Evolutionary conservation across 64 coral and sea anemone species (phyloP).

Genomic region (Stichodactyla helianthus): DNA sequence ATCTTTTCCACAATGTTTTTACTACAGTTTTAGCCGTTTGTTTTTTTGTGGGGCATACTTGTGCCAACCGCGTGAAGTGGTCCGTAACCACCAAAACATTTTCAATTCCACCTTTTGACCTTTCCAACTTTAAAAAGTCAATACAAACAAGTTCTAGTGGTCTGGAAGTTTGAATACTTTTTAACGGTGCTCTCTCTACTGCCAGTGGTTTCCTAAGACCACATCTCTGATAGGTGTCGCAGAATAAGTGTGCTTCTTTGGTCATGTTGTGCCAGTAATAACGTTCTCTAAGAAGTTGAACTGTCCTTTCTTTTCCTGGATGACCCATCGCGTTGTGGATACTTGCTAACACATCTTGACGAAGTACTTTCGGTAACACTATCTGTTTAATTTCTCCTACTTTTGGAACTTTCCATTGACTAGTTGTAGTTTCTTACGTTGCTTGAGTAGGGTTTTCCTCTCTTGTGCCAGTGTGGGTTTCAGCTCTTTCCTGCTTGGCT

Average conservation of each 20-base stretch:
- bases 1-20: conserved; percentile 10
- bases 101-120: conserved; percentile 5
- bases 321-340: background rate
- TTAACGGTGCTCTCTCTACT: background rate
- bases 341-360: background rate
- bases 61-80: background rate
- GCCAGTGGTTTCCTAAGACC: background rate
- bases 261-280: too few relatives aligned
- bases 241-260: background rate
- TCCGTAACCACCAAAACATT: background rate
- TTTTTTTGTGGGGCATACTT: background rate
- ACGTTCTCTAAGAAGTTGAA: background rate
- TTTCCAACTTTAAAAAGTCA: conserved; percentile 4
- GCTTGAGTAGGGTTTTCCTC: background rate
- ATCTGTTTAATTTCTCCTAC: background rate
- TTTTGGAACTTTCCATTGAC: background rate
- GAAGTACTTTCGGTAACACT: background rate
- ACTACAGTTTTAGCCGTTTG: conserved; percentile 7
- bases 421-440: background rate
- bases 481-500: background rate
- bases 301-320: background rate
- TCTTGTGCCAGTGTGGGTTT: background rate
- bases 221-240: background rate
- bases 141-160: conserved; percentile 16
- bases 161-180: conserved; percentile 1